phyloP scores from a whole-genome alignment of 2,113 vertebrate species.

The Microtus richardsoni region DNA sequence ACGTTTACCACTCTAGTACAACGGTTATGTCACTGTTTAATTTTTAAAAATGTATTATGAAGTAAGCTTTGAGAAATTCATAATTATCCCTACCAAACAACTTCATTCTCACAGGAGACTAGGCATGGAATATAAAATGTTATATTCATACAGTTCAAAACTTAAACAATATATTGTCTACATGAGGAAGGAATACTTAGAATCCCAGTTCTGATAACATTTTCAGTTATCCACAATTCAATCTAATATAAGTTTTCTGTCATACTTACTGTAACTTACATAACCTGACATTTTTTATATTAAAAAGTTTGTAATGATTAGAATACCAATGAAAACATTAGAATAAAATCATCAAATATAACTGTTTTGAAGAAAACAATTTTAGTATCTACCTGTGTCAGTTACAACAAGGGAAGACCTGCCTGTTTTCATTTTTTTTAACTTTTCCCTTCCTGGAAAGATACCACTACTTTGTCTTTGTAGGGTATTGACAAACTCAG shows the following conservation, averaged over 20 bases:
- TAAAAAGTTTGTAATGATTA: slow-evolving; percentile 14
- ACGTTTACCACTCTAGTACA: slow-evolving; percentile 1
- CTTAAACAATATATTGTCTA: slow-evolving; percentile 32
- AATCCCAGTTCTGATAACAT: slow-evolving; percentile 22
- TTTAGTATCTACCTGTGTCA: slow-evolving; percentile 89
- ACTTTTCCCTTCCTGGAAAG: slow-evolving; percentile 95
- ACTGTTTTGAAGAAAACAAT: slow-evolving; percentile 78
- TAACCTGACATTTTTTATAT: neutral
- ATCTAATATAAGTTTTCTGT: neutral
- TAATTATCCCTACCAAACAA: slow-evolving; percentile 58
- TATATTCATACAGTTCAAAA: slow-evolving; percentile 63
- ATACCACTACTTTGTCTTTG: slow-evolving; percentile 90
- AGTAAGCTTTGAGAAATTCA: slow-evolving; percentile 52
- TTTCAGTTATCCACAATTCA: slow-evolving; percentile 19
- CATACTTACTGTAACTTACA: slow-evolving; percentile 26
- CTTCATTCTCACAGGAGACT: slow-evolving; percentile 57
- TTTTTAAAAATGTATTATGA: slow-evolving; percentile 54
- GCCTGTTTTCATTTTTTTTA: slow-evolving; percentile 92
- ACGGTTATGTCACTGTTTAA: slow-evolving; percentile 32
- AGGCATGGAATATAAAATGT: slow-evolving; percentile 42
- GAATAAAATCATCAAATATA: slow-evolving; percentile 49
- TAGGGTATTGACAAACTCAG: slow-evolving; percentile 95
- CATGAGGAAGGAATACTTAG: slow-evolving; percentile 1
- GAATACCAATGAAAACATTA: neutral
- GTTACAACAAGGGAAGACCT: slow-evolving; percentile 88